phyloP scores from a whole-genome alignment of 2,797 vertebrate genomes.

The Clarias pachynema region DNA sequence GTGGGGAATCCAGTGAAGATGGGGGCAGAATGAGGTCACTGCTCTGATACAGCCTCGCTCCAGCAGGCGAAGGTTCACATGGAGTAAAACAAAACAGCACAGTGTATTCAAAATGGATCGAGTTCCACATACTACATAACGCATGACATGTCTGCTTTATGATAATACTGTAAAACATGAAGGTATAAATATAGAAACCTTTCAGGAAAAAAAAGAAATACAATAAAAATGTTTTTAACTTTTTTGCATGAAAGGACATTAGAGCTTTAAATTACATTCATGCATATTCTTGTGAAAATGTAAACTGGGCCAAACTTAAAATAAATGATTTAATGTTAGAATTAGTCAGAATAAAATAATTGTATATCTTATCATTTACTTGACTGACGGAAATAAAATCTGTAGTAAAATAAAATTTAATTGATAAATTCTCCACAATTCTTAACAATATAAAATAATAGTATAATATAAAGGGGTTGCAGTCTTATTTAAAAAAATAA shows the following conservation, averaged over 20 bases:
- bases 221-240: neutral
- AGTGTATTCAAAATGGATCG: conserved; percentile 12
- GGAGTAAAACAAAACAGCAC: conserved; percentile 6
- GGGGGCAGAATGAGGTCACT: conserved; percentile 37
- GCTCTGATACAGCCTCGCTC: conserved; percentile 11
- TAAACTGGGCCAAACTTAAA: neutral
- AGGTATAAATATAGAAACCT: neutral
- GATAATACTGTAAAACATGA: neutral
- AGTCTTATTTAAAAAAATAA: neutral
- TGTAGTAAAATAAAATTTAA: neutral
- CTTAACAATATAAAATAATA: too few relatives aligned
- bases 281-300: neutral
- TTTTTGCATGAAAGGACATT: neutral
- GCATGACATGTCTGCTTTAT: conserved; percentile 4
- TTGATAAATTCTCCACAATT: too few relatives aligned
- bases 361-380: neutral
- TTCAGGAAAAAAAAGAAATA: neutral
- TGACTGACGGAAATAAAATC: neutral
- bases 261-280: neutral
- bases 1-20: conserved; percentile 45
- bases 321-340: neutral
- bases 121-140: conserved; percentile 26
- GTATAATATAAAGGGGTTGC: neutral
- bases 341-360: neutral
- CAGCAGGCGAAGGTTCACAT: neutral